These are phyloP conservation scores for Telmatochromis sp. DNA, from an alignment of 2,113 vertebrate species.

Conservation along the genomic window DNA sequence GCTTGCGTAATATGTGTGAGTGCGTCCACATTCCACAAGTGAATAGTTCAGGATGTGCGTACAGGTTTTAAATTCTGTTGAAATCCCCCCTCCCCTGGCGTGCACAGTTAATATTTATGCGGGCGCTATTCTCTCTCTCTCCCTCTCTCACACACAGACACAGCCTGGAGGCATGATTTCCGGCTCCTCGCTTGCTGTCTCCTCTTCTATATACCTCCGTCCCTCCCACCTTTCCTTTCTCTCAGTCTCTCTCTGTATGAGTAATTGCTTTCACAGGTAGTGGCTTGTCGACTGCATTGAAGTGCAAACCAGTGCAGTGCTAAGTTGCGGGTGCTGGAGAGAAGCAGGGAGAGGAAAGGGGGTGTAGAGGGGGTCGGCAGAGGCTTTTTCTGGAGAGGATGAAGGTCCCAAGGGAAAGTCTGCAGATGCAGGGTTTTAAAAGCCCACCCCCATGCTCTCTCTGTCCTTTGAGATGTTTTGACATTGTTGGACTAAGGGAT, in stretches of 20 bases:
- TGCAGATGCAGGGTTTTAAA: slow-evolving; percentile 19
- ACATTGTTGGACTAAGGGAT: slow-evolving; percentile 10
- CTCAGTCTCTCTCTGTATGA: slow-evolving; percentile 18
- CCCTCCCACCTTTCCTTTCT: slow-evolving; percentile 37
- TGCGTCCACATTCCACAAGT: slow-evolving; percentile 43
- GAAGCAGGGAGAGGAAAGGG: slow-evolving; percentile 40
- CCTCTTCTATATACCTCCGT: slow-evolving; percentile 25
- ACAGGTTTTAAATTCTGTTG: slow-evolving; percentile 35
- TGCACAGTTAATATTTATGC: slow-evolving; percentile 57
- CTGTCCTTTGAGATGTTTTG: slow-evolving; percentile 28
- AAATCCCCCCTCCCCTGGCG: slow-evolving; percentile 11
- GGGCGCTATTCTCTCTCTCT: slow-evolving; percentile 43
- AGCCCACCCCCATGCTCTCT: background rate
- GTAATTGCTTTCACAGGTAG: slow-evolving; percentile 66
- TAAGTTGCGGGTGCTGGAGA: slow-evolving; percentile 45
- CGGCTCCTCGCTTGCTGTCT: slow-evolving; percentile 15
- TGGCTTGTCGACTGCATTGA: slow-evolving; percentile 55
- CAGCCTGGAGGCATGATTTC: slow-evolving; percentile 56
- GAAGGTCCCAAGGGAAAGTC: slow-evolving; percentile 46
- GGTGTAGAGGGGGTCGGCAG: slow-evolving; percentile 14
- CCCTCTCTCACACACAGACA: slow-evolving; percentile 7
- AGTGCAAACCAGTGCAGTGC: slow-evolving; percentile 49
- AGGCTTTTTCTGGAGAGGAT: slow-evolving; percentile 34
- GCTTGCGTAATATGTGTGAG: background rate
- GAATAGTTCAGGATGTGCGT: slow-evolving; percentile 36